phyloP scores from a whole-genome alignment of 2,113 vertebrate species.

The Cichladusa arquata region DNA sequence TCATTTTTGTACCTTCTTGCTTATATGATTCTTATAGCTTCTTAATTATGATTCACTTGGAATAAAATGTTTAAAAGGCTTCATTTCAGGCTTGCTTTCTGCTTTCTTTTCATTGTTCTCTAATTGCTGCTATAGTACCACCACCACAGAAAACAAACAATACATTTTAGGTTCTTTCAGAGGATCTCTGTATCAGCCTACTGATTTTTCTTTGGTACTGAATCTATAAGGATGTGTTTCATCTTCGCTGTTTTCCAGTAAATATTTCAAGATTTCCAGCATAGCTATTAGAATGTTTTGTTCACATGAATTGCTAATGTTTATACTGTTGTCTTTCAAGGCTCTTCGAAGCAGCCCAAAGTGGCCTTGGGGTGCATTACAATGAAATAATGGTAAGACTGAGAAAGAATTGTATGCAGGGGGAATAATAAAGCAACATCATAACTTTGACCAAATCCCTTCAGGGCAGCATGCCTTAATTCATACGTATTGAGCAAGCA shows the following conservation, averaged over 20 bases:
- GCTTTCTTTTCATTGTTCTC: neutral
- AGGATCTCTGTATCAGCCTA: neutral
- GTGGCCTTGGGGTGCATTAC: neutral
- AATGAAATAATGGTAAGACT: neutral
- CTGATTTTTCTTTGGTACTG: neutral
- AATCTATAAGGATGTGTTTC: neutral
- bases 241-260: neutral
- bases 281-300: neutral
- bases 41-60: neutral
- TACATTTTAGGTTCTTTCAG: neutral
- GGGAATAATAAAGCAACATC: neutral
- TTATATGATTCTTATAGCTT: neutral
- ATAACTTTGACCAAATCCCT: constrained; percentile 26
- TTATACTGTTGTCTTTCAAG: constrained; percentile 7
- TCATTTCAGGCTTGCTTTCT: neutral
- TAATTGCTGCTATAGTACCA: neutral
- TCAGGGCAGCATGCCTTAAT: neutral
- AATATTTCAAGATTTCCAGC: neutral
- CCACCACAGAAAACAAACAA: neutral
- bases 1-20: neutral
- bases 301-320: neutral
- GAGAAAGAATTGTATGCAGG: neutral
- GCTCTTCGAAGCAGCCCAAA: neutral
- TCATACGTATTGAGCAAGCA: constrained; percentile 1
- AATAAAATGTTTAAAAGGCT: neutral